Evolutionary conservation across 2,113 vertebrate species (phyloP).

Genomic region (Cyanoramphus novaezelandiae): DNA sequence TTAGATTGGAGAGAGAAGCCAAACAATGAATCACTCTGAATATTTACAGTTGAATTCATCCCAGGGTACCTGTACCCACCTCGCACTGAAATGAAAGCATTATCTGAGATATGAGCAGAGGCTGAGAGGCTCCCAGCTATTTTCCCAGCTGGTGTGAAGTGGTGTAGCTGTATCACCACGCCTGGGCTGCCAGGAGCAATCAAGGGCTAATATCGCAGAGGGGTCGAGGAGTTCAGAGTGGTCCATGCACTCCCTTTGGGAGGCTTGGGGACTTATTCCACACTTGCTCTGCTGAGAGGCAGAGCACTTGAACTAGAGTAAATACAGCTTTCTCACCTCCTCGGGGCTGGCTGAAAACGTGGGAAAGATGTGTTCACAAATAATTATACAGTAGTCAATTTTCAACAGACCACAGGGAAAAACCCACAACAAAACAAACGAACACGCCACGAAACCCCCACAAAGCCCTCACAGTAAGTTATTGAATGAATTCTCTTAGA

Average conservation of each 20-base stretch:
- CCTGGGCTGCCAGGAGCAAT: not conserved
- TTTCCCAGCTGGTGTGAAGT: not conserved
- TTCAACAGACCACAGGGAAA: not conserved
- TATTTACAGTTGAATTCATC: conserved; percentile 67
- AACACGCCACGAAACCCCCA: too few relatives aligned
- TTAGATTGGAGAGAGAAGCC: conserved; percentile 62
- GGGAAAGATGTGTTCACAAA: not conserved
- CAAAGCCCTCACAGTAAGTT: not conserved
- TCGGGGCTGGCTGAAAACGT: not conserved
- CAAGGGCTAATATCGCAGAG: not conserved
- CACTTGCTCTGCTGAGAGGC: not conserved
- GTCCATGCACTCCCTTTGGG: not conserved
- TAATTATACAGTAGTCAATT: not conserved
- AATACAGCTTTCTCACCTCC: not conserved
- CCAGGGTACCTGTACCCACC: conserved; percentile 54
- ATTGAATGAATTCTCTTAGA: not conserved
- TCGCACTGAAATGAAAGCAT: conserved; percentile 12
- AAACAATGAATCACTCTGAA: conserved; percentile 69
- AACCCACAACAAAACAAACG: not conserved
- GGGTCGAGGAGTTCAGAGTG: not conserved
- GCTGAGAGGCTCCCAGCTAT: not conserved
- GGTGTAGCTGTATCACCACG: fast-evolving
- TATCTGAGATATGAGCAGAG: not conserved
- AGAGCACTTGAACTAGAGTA: not conserved
- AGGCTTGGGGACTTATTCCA: not conserved